Evolutionary conservation across 2,113 vertebrate species (phyloP).

Genomic region (Thalassoma bifasciatum): DNA sequence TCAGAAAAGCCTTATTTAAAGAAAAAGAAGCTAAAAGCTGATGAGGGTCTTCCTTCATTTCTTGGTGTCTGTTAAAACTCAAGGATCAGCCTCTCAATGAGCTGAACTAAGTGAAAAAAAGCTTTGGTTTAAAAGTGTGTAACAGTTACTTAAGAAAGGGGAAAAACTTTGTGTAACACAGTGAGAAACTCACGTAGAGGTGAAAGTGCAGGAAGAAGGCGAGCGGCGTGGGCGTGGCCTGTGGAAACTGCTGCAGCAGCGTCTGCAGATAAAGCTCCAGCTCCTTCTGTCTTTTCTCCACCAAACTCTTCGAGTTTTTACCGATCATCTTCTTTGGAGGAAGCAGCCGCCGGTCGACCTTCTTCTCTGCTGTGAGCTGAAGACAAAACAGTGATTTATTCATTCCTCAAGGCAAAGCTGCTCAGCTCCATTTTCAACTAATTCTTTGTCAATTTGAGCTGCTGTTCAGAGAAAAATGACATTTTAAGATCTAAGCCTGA

Average conservation of each 20-base stretch:
- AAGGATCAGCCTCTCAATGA: too few relatives aligned
- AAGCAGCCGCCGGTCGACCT: constrained; percentile 91
- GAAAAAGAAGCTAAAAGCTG: too few relatives aligned
- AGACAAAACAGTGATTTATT: not conserved
- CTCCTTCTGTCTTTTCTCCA: constrained; percentile 95
- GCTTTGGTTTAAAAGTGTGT: too few relatives aligned
- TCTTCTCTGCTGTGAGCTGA: constrained; percentile 91
- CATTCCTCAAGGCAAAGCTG: not conserved
- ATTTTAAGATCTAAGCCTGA: too few relatives aligned
- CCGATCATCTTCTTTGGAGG: constrained; percentile 98
- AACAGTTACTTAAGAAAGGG: too few relatives aligned
- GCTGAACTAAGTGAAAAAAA: too few relatives aligned
- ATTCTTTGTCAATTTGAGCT: too few relatives aligned
- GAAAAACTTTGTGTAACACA: not conserved
- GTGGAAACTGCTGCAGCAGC: constrained; percentile 88
- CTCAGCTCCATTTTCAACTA: not conserved
- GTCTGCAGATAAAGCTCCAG: constrained; percentile 95
- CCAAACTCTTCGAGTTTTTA: constrained; percentile 95
- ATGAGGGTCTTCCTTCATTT: too few relatives aligned
- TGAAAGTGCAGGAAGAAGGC: constrained; percentile 93
- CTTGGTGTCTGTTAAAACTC: too few relatives aligned
- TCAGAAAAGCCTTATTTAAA: too few relatives aligned
- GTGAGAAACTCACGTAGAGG: constrained; percentile 88
- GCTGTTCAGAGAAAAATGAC: too few relatives aligned
- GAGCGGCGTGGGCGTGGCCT: constrained; percentile 87